Base-by-base conservation (phyloP, 2,113 vertebrate genomes). In the Hippolais icterina region DNA sequence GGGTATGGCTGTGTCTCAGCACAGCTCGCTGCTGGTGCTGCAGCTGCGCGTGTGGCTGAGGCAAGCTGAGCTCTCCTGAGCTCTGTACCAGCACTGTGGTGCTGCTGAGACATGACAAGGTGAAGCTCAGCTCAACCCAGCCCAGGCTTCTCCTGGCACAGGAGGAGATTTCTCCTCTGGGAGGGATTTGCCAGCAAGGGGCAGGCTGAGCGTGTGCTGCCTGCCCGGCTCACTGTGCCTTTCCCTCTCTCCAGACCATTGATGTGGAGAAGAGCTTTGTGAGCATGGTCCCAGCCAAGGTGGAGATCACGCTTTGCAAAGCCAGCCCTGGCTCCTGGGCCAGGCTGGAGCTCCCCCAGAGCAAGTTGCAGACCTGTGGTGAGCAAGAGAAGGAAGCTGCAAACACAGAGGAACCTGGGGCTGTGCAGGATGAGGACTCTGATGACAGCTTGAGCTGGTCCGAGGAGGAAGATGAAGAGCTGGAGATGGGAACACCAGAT, bases 241-340 rank as follows among this genome's bases (percentile, higher is more conserved):
- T 76, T 56, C 46, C 28, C 6, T 49, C 56, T 60, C 53, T 44
- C 39, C 2, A 99, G 99, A 99, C 99, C 93, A 97, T 99, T 5
- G 68, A 98, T 4, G 90, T 98, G 33, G 97, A 98, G 35, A 97
- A 97, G 70, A 99, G 99, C 96, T 97, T 96, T 12, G 98, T 99
- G 79, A 99, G 88, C 96, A 98, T 99, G 98, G 97, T 99, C 66
- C 98, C 99, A 9, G 98, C 98, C 94, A 99, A 99, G 97, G 98
- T 99, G 92, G 99, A 99, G 97, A 98, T 99, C 89, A 96, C 74
- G 4, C 98, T 99, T 83, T 91, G 93, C 69, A 99, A 99, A 96
- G 98, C 97, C 21, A 98, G 98, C 94, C 96, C 96, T 11, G 98
- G 98, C 66, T 88, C 98, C 68, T 99, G 99, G 99, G 98, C 98